Conservation (phyloP, 2,797 vertebrate species). For the Pelochelys cantorii region DNA sequence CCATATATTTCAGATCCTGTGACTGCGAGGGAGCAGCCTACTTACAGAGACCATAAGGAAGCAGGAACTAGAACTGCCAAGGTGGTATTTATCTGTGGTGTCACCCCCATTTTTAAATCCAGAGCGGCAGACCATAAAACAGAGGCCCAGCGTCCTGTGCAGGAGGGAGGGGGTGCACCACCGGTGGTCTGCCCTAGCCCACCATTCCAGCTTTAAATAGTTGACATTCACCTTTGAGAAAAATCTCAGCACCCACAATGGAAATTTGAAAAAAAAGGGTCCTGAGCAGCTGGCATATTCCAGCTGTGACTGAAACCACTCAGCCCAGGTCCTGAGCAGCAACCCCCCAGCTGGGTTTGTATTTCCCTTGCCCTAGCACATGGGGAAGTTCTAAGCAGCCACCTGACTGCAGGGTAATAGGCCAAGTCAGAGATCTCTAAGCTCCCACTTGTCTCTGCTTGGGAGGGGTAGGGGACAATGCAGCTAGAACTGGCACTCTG, state of each 20-base stretch:
- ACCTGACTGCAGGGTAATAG: not conserved
- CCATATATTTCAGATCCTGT: not conserved
- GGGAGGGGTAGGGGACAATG: not conserved
- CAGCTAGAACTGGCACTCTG: not conserved
- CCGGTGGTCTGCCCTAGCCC: not conserved
- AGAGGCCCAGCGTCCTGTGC: not conserved
- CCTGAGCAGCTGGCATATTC: not conserved
- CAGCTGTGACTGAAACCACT: not conserved
- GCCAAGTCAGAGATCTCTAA: not conserved
- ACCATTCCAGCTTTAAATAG: not conserved
- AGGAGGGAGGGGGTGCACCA: no score
- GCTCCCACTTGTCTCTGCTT: not conserved
- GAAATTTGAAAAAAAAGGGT: not conserved
- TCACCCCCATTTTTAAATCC: not conserved
- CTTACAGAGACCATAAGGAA: not conserved
- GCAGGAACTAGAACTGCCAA: not conserved
- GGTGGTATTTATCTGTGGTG: not conserved
- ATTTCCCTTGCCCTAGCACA: not conserved
- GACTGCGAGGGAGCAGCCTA: not conserved
- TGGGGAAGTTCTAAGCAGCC: not conserved
- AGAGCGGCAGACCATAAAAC: not conserved
- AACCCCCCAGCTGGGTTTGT: not conserved
- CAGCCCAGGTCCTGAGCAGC: not conserved
- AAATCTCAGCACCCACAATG: not conserved
- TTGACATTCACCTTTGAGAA: not conserved